These are phyloP conservation scores for Champsocephalus esox DNA, from an alignment of 2,797 vertebrate genomes.

Conservation along the genomic window DNA sequence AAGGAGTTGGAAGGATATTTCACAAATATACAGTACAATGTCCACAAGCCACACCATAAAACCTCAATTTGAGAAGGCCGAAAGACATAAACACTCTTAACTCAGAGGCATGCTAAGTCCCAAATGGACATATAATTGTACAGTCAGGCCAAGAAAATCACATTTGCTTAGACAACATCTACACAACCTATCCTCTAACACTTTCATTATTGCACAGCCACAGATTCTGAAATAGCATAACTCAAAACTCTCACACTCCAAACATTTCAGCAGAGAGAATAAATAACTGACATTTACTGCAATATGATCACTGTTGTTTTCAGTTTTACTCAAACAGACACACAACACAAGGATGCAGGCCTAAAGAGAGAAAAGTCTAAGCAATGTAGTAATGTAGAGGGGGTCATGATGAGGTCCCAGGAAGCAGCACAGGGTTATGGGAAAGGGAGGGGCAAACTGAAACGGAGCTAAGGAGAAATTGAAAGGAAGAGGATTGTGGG, in stretches of 20 bases:
- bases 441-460: slow-evolving; percentile 69
- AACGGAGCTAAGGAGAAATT: slow-evolving; percentile 42
- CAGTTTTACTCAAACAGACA: slow-evolving; percentile 10
- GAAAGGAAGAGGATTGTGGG: slow-evolving; percentile 42
- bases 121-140: slow-evolving; percentile 46
- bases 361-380: slow-evolving; percentile 47
- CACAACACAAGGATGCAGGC: slow-evolving; percentile 32
- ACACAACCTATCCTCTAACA: slow-evolving; percentile 23
- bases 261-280: slow-evolving; percentile 49
- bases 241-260: slow-evolving; percentile 40
- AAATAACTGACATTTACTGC: slow-evolving; percentile 53
- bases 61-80: slow-evolving; percentile 41
- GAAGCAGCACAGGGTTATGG: slow-evolving; percentile 75
- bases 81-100: slow-evolving; percentile 55
- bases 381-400: slow-evolving; percentile 36
- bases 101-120: slow-evolving; percentile 25
- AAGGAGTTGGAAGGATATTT: slow-evolving; percentile 33
- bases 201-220: slow-evolving; percentile 12
- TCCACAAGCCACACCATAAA: slow-evolving; percentile 45
- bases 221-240: slow-evolving; percentile 45
- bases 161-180: slow-evolving; percentile 42
- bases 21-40: slow-evolving; percentile 31
- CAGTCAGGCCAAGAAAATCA: slow-evolving; percentile 27
- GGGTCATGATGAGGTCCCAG: slow-evolving; percentile 65
- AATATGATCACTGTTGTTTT: slow-evolving; percentile 56